phyloP scores from a whole-genome alignment of 1,140 invertebrate genomes.

The Carcinoscorpius rotundicauda region DNA sequence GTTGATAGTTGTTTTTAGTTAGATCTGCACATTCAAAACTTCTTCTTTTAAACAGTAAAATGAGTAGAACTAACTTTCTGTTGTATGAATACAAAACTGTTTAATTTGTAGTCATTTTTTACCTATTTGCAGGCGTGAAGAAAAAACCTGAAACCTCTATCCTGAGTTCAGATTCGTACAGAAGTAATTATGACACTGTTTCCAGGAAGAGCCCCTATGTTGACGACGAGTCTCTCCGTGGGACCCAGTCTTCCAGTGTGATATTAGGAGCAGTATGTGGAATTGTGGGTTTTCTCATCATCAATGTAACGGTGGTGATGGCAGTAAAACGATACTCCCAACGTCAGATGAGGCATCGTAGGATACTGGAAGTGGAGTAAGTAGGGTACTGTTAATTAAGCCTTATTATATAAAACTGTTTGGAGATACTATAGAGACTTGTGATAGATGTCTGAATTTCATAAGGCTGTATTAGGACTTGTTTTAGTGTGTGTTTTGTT shows the following conservation, averaged over 20 bases:
- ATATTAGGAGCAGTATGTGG: conserved; percentile 27
- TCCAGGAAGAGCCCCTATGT: conserved; percentile 16
- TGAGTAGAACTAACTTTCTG: no score
- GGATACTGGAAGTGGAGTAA: conserved; percentile 27
- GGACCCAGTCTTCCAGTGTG: conserved; percentile 15
- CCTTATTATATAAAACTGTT: not conserved
- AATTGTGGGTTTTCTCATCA: conserved; percentile 30
- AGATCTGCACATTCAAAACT: no score
- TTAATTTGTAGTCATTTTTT: no score
- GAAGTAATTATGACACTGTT: conserved; percentile 4
- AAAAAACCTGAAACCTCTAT: no score
- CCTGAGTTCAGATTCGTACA: not conserved
- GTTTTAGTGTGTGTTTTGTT: conserved; percentile 1
- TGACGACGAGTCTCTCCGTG: conserved; percentile 14
- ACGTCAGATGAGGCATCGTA: conserved; percentile 21
- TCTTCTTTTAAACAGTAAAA: no score
- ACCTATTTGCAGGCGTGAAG: no score
- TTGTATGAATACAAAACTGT: no score
- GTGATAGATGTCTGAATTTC: not conserved
- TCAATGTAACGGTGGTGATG: conserved; percentile 30
- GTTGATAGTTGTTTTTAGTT: no score
- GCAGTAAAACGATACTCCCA: conserved; percentile 28
- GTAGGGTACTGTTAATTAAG: conserved; percentile 4
- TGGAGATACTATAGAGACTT: not conserved
- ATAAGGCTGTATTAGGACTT: not conserved